Conservation (phyloP, 2,797 vertebrate genomes). For the Discoglossus pictus region DNA sequence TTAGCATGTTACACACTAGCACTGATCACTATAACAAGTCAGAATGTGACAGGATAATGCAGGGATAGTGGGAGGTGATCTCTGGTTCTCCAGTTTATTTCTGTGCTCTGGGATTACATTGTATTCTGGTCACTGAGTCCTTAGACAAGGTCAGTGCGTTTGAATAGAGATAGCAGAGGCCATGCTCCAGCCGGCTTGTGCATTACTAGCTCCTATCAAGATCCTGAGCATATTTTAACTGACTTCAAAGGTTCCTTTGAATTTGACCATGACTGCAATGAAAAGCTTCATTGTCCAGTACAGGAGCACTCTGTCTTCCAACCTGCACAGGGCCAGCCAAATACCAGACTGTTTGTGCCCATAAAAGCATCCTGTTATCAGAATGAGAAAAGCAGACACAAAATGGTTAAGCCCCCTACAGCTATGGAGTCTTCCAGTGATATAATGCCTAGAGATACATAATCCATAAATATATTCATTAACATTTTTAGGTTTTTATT, state of each 20-base stretch:
- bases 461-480: too few relatives aligned
- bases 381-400: not conserved
- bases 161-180: slow-evolving; percentile 29
- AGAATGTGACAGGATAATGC: not conserved
- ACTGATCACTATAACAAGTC: too few relatives aligned
- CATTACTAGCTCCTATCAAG: not conserved
- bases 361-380: slow-evolving; percentile 12
- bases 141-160: slow-evolving; percentile 30
- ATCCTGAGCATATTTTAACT: slow-evolving; percentile 56
- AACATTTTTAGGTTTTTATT: too few relatives aligned
- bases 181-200: not conserved
- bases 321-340: not conserved
- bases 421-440: too few relatives aligned
- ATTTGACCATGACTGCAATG: slow-evolving; percentile 52
- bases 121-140: slow-evolving; percentile 30
- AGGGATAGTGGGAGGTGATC: not conserved
- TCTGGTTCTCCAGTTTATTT: slow-evolving; percentile 5
- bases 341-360: slow-evolving; percentile 14
- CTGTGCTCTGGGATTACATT: slow-evolving; percentile 1
- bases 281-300: slow-evolving; percentile 59
- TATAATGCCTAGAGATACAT: too few relatives aligned
- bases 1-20: too few relatives aligned
- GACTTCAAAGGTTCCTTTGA: slow-evolving; percentile 57
- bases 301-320: slow-evolving; percentile 10
- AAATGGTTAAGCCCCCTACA: too few relatives aligned